Percentiles rank a stretch among this genome's conserved stretches.
These are phyloP conservation scores for Polydrusus tereticollis DNA, from an alignment of 2,888 invertebrate species.

Conservation along the genomic window DNA sequence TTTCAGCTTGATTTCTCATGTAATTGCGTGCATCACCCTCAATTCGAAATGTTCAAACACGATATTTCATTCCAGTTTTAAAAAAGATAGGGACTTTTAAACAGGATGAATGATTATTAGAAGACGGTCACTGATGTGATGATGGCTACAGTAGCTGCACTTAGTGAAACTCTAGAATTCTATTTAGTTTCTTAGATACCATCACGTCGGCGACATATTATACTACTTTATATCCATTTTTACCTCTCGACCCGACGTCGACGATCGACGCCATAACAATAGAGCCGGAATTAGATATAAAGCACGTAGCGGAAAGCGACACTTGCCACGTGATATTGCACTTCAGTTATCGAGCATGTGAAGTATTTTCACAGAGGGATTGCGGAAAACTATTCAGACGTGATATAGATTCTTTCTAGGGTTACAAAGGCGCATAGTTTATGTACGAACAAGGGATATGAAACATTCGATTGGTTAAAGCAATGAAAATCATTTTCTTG, in stretches of 20 bases:
- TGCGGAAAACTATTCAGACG: conserved; percentile 17
- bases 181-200: background rate
- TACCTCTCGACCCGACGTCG: background rate
- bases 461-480: no score
- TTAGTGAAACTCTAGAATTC: background rate
- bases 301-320: conserved; percentile 28
- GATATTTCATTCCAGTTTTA: no score
- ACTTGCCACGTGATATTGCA: conserved; percentile 23
- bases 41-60: no score
- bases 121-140: no score
- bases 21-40: no score
- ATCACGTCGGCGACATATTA: background rate
- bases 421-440: background rate
- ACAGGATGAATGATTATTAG: no score
- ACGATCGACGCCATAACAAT: conserved; percentile 1
- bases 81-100: no score
- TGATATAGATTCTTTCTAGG: background rate
- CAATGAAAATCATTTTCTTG: no score
- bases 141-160: no score
- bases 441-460: background rate
- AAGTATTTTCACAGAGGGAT: conserved; percentile 16
- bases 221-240: background rate
- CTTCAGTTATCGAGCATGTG: conserved; percentile 20
- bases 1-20: no score
- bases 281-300: conserved; percentile 18